Evolutionary conservation across 2,797 vertebrate species (phyloP).

Genomic region (Remorina albescens): DNA sequence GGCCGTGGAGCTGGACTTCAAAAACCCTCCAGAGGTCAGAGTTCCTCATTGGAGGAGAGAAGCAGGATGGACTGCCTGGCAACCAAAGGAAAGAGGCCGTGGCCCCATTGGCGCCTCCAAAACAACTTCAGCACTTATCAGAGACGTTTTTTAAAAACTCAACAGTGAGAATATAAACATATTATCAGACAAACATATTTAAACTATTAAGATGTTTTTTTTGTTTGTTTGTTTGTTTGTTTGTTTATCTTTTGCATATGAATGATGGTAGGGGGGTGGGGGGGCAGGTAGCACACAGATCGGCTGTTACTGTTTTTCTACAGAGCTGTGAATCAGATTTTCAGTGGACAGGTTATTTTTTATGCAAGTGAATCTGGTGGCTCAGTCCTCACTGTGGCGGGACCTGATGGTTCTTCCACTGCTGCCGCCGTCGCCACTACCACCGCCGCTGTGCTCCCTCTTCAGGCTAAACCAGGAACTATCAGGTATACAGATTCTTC

Average conservation of each 20-base stretch:
- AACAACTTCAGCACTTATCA: conserved; percentile 78
- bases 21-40: conserved; percentile 33
- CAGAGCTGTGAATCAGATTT: conserved; percentile 82
- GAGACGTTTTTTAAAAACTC: conserved; percentile 55
- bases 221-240: no score
- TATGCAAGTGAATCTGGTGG: conserved; percentile 81
- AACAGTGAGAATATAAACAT: conserved; percentile 66
- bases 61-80: conserved; percentile 56
- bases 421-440: conserved; percentile 5
- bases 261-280: conserved; percentile 18
- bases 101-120: conserved; percentile 11
- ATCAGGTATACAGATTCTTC: conserved; percentile 82
- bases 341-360: conserved; percentile 72
- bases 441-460: conserved; percentile 65
- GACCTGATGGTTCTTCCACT: conserved; percentile 54
- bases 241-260: no score
- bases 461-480: conserved; percentile 82
- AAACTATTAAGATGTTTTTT: conserved; percentile 69
- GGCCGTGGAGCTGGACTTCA: conserved; percentile 45
- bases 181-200: conserved; percentile 73
- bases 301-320: conserved; percentile 76
- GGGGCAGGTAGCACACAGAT: conserved; percentile 66
- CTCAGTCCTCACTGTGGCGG: conserved; percentile 64
- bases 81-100: conserved; percentile 77
- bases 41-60: conserved; percentile 48